Percentiles rank a stretch among this genome's conserved stretches.
Conservation (phyloP, 2,888 invertebrate genomes). For the Caenorhabditis auriculariae region DNA sequence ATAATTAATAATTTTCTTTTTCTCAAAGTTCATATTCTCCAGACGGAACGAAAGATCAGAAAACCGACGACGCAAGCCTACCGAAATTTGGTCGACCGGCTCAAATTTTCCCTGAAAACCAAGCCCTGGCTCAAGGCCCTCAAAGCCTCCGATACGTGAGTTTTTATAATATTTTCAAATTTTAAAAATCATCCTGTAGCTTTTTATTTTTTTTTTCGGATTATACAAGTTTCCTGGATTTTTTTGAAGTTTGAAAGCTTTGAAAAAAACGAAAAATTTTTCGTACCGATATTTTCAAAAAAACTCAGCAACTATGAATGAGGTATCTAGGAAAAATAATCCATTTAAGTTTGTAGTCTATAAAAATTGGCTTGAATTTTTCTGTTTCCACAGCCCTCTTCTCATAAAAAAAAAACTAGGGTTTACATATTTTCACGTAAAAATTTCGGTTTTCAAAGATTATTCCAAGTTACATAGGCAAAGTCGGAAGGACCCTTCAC, state of each 20-base stretch:
- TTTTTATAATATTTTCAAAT: conserved; percentile 8
- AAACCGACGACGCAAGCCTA: conserved; percentile 48
- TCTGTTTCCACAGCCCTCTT: no score
- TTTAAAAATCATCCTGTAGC: not conserved
- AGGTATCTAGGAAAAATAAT: no score
- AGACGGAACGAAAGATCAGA: conserved; percentile 38
- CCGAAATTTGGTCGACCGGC: conserved; percentile 52
- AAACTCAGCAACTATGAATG: no score
- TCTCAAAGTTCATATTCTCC: conserved; percentile 5
- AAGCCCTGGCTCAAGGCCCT: conserved; percentile 87
- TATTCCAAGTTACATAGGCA: no score
- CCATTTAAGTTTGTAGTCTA: no score
- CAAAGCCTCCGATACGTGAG: conserved; percentile 81
- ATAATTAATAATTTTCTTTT: no score
- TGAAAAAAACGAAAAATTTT: not conserved
- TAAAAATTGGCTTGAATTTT: no score
- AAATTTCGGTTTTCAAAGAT: no score
- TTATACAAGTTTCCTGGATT: not conserved
- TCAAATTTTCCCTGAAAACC: conserved; percentile 60
- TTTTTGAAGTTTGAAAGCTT: not conserved
- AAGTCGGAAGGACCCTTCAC: no score
- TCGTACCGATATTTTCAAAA: not conserved
- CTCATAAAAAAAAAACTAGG: no score
- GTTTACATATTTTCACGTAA: no score
- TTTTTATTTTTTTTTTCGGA: not conserved